Base-by-base conservation (phyloP, 1,140 invertebrate species). In the Plodia interpunctella region DNA sequence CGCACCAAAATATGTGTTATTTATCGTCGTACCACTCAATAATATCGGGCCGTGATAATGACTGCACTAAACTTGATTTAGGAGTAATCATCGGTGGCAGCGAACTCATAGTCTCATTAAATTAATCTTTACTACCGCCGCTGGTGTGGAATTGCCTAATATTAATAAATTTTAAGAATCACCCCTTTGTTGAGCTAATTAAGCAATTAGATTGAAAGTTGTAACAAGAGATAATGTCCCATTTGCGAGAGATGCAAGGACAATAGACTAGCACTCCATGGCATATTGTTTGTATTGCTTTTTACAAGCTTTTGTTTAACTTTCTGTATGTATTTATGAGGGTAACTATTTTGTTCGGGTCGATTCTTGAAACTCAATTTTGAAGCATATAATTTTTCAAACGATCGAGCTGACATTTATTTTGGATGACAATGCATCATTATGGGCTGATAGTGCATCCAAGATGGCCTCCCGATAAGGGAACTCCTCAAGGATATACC, bases 31-130 rank as follows among this genome's bases (percentile, higher is more conserved):
- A 59, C 70, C 70, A 81, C 70, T 83, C 76, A 80, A 80, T 85
- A 78, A 76, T 66, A 66, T 60, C 60, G 59, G 52, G 66, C 64
- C 49, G 65, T 68, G 69, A 76, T 81, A 81, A 83, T 80, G 78
- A 81, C 76, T 70, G 70, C 74, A 81, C 77, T 83, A 83, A 81
- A 83, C 74, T 77, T 83, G 80, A 83, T 83, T 83, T 83, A 83
- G 72, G 68, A 74, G 71, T 77, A 70, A 77, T 79, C 76, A 80
- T 72, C 64, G 55, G 63, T 50, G 59, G 52, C 54, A 50, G 53
- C 59, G 51, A 20, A 53, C 51, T 25, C 51, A 25, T 53, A 53
- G 19, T 20, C 20, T 20, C 18, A 20, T 25, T 53, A 53, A 44
- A 44, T 44, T 44, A 44, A 44, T 44, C 38, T 44, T 44, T 44